Base-by-base conservation (phyloP, 2,797 vertebrate species). In the Pipistrellus pipistrellus region DNA sequence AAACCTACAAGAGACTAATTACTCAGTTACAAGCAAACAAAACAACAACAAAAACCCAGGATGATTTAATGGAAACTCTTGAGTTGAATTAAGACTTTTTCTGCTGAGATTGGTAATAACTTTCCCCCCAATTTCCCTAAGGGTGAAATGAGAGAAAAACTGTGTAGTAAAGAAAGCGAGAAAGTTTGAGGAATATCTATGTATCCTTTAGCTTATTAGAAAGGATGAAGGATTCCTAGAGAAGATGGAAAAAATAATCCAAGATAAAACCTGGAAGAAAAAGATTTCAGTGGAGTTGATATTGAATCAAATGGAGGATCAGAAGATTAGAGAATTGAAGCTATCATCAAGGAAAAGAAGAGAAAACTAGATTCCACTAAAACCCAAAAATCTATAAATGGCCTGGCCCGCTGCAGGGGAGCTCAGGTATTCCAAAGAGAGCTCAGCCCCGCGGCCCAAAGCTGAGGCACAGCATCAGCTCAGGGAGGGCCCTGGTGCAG, bases 171-270 rank as follows among this genome's bases (percentile, higher is more conserved):
- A 84, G 64, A 95, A 84, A 69, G 71, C 59, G 51, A 81, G 81
- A 93, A 89, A 85, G 32, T 80, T 25, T 76, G 85, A 93, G 90
- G 64, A 91, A 71, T 96, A 88, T 83, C 93, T 96, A 38, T 27
- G 73, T 88, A 75, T 96, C 91, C 38, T 64, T 25, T 75, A 83
- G 18, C 85, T 96, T 96, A 96, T 96, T 96, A 95, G 94, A 96
- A 90, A 95, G 88, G 85, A 88, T 95, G 88, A 97, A 84, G 51
- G 1, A 0, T 85, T 91, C 85, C 82, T 68, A 95, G 77, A 95
- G 85, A 92, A 97, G 93, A 96, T 93, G 91, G 90, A 62, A 96
- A 97, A 97, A 96, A 93, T 95, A 97, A 97, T 94, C 96, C 94
- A 94, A 95, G 95, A 96, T 90, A 93, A 96, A 96, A 97, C 92